Base-by-base conservation (phyloP, 2,113 vertebrate species). In the Zapus hudsonius region DNA sequence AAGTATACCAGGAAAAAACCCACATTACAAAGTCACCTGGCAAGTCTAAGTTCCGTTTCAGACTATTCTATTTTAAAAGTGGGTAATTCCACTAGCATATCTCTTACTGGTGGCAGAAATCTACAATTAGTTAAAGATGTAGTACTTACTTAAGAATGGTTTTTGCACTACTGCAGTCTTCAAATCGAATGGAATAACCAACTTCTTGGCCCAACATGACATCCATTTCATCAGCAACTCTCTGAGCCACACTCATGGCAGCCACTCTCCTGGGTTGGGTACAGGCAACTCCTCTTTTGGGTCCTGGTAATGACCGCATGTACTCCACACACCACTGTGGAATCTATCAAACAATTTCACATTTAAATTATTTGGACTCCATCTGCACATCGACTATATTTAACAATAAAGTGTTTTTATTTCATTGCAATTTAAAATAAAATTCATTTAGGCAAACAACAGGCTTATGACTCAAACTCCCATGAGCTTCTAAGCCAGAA, bases 271-370 rank as follows among this genome's bases (percentile, higher is more conserved):
- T 98, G 12, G 99, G 99, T 79, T 99, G 99, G 16, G 99, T 99
- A 97, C 99, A 99, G 0, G 99, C 99, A 55, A 99, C 99, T 2
- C 99, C 99, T 95, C 99, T 97, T 96, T 99, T 99, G 0, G 99
- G 99, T 81, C 99, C 99, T 0, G 98, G 98, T 36, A 99, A 76
- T 0, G 99, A 98, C 25, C 98, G 98, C 97, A 99, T 99, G 98
- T 99, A 99, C 95, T 99, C 99, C 81, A 99, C 99, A 33, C 99
- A 99, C 99, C 99, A 99, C 8, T 99, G 99, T 76, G 99, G 99
- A 95, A 99, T 99, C 99, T 99, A 97, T 8, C 42, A 92, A 87
- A 91, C 92, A 95, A 92, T 66, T 31, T 95, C 40, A 82, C 44
- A 95, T 92, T 79, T 78, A 91, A 8, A 84, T 47, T 82, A 75